phyloP scores from a whole-genome alignment of 2,113 vertebrate genomes.

The Limnothrissa miodon region DNA sequence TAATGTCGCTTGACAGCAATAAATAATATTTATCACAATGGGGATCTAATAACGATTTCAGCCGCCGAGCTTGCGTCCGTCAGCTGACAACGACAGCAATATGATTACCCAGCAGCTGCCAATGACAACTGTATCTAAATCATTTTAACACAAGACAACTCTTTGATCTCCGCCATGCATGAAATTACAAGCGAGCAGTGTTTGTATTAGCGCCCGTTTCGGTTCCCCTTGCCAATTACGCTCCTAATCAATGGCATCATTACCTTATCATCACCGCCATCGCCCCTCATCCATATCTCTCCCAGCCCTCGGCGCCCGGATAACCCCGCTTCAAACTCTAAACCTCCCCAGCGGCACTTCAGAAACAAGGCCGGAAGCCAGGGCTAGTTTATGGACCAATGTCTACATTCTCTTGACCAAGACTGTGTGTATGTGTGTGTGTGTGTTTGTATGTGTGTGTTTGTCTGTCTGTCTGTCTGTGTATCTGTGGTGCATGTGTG shows the following conservation, averaged over 20 bases:
- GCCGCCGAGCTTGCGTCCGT: conserved; percentile 76
- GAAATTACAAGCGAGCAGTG: conserved; percentile 53
- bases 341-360: neutral
- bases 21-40: conserved; percentile 98
- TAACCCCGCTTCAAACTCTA: neutral
- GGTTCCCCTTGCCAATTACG: conserved; percentile 57
- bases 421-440: conserved; percentile 22
- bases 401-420: neutral
- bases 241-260: conserved; percentile 55
- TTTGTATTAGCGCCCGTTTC: conserved; percentile 51
- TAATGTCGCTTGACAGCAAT: conserved; percentile 96
- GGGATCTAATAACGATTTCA: conserved; percentile 95
- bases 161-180: conserved; percentile 82
- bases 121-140: conserved; percentile 92
- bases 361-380: neutral
- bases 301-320: neutral
- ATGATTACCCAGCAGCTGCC: conserved; percentile 95
- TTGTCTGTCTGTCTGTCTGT: conserved; percentile 27
- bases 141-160: conserved; percentile 72
- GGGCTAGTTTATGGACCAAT: neutral
- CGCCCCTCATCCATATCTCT: conserved; percentile 18
- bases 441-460: conserved; percentile 27
- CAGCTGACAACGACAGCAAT: conserved; percentile 89
- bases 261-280: conserved; percentile 49
- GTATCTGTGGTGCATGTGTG: conserved; percentile 22